Percentiles rank a stretch among this genome's conserved stretches.
phyloP scores from a whole-genome alignment of 2,888 invertebrate species.

The Cerastoderma edule region DNA sequence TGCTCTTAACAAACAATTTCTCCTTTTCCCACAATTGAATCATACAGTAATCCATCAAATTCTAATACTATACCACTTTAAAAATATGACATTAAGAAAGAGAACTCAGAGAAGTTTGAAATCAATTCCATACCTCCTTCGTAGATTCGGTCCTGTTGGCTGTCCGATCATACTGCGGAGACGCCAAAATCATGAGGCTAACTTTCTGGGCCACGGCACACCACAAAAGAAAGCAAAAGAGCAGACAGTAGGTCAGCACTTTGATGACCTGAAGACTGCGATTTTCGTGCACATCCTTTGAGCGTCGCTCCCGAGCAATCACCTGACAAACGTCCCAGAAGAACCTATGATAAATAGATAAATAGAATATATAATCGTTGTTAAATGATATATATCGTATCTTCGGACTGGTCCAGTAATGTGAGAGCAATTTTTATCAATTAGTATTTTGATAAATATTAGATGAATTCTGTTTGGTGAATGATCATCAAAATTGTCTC shows the following conservation, averaged over 20 bases:
- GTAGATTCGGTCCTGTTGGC: constrained; percentile 20
- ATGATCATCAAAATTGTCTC: too few relatives aligned
- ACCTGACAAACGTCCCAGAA: constrained; percentile 74
- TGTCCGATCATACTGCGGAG: constrained; percentile 38
- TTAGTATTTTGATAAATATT: neutral
- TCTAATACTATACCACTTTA: too few relatives aligned
- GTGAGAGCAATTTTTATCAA: neutral
- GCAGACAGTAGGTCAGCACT: constrained; percentile 91
- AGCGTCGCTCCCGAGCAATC: constrained; percentile 63
- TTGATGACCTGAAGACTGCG: constrained; percentile 77
- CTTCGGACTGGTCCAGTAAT: too few relatives aligned
- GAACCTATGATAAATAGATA: constrained; percentile 7
- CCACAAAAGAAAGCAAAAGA: constrained; percentile 92
- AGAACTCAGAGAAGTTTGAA: too few relatives aligned
- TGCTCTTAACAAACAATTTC: too few relatives aligned
- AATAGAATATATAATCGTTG: too few relatives aligned
- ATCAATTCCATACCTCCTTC: constrained; percentile 29
- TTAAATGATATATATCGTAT: too few relatives aligned
- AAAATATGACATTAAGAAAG: too few relatives aligned
- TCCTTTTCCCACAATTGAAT: too few relatives aligned
- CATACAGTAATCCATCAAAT: too few relatives aligned
- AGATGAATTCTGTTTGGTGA: too few relatives aligned
- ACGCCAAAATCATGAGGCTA: constrained; percentile 83
- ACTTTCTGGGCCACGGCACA: constrained; percentile 95
- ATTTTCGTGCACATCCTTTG: constrained; percentile 64